A percentile compares a stretch with the other conserved stretches of the same genome.
These are phyloP conservation scores for Aporophyla lueneburgensis DNA, from an alignment of 2,888 invertebrate species.

Conservation along the genomic window DNA sequence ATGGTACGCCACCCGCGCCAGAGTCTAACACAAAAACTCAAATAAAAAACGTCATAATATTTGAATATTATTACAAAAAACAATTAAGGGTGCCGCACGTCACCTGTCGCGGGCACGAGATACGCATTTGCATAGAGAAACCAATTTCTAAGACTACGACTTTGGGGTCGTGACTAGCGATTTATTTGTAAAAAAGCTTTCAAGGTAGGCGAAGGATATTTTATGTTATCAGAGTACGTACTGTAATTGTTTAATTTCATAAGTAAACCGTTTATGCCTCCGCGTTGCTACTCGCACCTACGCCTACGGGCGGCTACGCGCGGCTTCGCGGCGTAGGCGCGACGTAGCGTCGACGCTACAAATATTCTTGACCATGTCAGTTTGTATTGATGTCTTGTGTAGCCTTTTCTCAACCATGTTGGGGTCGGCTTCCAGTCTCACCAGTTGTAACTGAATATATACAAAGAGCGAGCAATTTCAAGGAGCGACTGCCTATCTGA, in stretches of 20 bases:
- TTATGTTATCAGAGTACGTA: neutral
- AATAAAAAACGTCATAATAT: conserved; percentile 89
- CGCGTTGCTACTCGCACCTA: neutral
- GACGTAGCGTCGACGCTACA: neutral
- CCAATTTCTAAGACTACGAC: conserved; percentile 79
- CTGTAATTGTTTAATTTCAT: neutral
- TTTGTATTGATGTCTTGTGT: neutral
- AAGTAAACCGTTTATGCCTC: neutral
- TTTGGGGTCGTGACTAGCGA: conserved; percentile 67
- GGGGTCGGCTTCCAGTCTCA: too few relatives aligned
- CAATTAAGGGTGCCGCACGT: conserved; percentile 89
- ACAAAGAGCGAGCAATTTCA: too few relatives aligned
- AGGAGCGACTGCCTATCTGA: too few relatives aligned
- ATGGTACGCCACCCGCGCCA: conserved; percentile 89
- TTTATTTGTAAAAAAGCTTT: conserved; percentile 23
- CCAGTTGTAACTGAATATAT: too few relatives aligned
- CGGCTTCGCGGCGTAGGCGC: neutral
- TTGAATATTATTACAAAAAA: conserved; percentile 90
- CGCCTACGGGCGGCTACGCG: neutral
- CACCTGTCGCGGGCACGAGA: conserved; percentile 90
- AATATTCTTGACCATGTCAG: neutral
- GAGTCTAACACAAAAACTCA: conserved; percentile 81
- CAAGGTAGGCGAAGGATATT: neutral
- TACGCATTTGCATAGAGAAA: conserved; percentile 89
- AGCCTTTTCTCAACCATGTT: too few relatives aligned